Base-by-base conservation (phyloP, 2,888 invertebrate genomes). In the Chymomyza procnemis region DNA sequence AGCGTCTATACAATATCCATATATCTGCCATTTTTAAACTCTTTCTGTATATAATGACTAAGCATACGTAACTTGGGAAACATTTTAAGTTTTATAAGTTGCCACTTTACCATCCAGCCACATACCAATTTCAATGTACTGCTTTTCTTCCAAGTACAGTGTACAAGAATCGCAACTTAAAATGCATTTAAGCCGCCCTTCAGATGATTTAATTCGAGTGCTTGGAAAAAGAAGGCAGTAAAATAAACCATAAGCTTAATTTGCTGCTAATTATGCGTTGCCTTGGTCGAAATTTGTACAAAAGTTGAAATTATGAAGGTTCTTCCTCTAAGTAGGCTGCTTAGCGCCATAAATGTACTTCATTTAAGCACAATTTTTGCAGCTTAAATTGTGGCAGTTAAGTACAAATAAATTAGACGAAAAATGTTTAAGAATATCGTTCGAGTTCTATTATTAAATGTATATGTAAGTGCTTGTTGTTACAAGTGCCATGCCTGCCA, bases 361-460 rank as follows among this genome's bases (percentile, higher is more conserved):
- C 9, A 41, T 41, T 41, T 6, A 62, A 52, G 48, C 78, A 46
- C 73, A 77, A 73, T 69, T 67, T 61, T 82, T 78, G 64, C 34
- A 50, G 58, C 34, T 41, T 70, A 68, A 58, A 18, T n/a, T 19
- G 58, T 48, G 59, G 66, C 73, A 82, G 77, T 82, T 67, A 80
- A 82, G 72, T 73, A 71, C 81, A 82, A 84, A 84, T 75, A 83
- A 83, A 84, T 79, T 76, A 74, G 62, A 63, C 68, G 67, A 65
- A 78, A 74, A 69, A 67, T 52, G 61, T 62, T 56, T 62, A 63
- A 46, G 56, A 79, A 80, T 71, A 73, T 62, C 72, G 59, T 75
- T 78, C 63, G 66, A 66, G 64, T 75, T 12, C 9, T 41, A 41
- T 41, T 41, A 41, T 41, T 12, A 41, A 41, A 41, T 41, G 12